Percentiles rank a stretch among this genome's conserved stretches.
Conservation (phyloP, 2,113 vertebrate species). For the Andinoacara biseriatus region DNA sequence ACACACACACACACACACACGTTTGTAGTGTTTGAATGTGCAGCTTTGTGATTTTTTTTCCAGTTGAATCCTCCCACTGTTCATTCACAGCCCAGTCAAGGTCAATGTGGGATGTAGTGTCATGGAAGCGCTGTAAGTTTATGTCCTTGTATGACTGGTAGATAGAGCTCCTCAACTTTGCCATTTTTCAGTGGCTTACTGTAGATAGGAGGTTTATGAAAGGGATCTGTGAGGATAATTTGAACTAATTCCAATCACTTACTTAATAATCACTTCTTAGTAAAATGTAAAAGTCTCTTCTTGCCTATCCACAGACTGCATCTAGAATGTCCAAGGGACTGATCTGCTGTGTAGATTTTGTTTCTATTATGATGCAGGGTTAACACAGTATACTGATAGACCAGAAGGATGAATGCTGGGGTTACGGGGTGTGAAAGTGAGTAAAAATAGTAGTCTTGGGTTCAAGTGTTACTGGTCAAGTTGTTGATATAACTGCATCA, state of each 20-base stretch:
- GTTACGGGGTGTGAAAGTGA: not conserved
- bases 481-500: no score
- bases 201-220: not conserved
- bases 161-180: not conserved
- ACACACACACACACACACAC: slow-evolving; percentile 29
- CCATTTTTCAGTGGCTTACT: not conserved
- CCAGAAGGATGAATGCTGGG: not conserved
- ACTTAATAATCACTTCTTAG: not conserved
- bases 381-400: not conserved
- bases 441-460: not conserved
- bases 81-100: slow-evolving; percentile 75
- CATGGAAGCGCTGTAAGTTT: slow-evolving; percentile 50
- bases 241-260: not conserved
- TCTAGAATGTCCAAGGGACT: not conserved
- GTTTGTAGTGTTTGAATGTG: slow-evolving; percentile 64
- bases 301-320: not conserved
- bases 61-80: slow-evolving; percentile 76
- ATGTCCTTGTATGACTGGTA: slow-evolving; percentile 45
- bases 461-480: not conserved
- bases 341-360: no score
- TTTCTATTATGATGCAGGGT: not conserved
- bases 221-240: not conserved
- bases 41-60: slow-evolving; percentile 65
- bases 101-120: slow-evolving; percentile 73
- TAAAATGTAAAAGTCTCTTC: not conserved